Conservation (phyloP, 2,797 vertebrate genomes). For the Gila robusta region DNA sequence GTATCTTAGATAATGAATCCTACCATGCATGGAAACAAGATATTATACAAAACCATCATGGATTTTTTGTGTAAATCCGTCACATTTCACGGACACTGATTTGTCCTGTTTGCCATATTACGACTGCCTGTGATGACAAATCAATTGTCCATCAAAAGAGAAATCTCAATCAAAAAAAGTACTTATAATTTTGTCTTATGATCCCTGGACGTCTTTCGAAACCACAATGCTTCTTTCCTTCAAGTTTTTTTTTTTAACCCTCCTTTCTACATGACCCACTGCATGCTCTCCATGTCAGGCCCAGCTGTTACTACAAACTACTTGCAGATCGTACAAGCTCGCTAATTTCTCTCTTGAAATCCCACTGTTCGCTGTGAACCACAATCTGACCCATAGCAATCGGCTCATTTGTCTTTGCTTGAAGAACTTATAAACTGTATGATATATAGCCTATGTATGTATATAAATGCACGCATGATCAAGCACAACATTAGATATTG, state of each 20-base stretch:
- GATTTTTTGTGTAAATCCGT: constrained; percentile 29
- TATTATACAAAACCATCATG: constrained; percentile 47
- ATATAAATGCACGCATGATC: constrained; percentile 16
- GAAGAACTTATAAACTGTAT: constrained; percentile 29
- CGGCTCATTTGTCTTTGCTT: constrained; percentile 55
- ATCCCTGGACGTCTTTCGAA: constrained; percentile 9
- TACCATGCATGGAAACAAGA: constrained; percentile 66
- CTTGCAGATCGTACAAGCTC: constrained; percentile 83
- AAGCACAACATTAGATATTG: not conserved
- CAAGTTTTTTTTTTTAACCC: constrained; percentile 65
- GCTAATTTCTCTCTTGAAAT: constrained; percentile 68
- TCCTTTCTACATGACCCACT: constrained; percentile 80
- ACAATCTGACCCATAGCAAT: constrained; percentile 36
- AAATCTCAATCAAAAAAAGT: not conserved
- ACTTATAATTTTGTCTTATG: constrained; percentile 24
- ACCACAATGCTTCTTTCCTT: constrained; percentile 57
- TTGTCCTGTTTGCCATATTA: not conserved
- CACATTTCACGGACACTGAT: constrained; percentile 20
- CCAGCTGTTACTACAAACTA: constrained; percentile 88
- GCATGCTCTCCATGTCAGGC: constrained; percentile 86
- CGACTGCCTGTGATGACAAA: not conserved
- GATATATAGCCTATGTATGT: not conserved
- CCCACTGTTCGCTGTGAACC: constrained; percentile 45
- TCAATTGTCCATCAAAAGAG: constrained; percentile 8
- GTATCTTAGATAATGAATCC: constrained; percentile 66